Evolutionary conservation across 2,113 vertebrate species (phyloP).

Genomic region (Hucho hucho): DNA sequence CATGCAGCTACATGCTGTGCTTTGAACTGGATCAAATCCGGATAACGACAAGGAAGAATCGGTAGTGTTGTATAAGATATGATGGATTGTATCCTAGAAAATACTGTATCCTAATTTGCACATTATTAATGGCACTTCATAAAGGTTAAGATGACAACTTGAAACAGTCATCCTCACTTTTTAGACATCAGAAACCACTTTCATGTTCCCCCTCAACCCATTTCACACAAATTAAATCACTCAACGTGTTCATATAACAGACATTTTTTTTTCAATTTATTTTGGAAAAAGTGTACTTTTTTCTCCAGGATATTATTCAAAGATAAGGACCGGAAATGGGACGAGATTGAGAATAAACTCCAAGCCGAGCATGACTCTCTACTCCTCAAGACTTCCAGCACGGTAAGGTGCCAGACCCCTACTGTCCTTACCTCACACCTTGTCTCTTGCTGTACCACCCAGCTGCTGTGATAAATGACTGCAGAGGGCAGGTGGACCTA

Average conservation of each 20-base stretch:
- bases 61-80: neutral
- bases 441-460: neutral
- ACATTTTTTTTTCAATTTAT: slow-evolving; percentile 2
- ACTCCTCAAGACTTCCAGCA: slow-evolving; percentile 92
- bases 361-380: slow-evolving; percentile 90
- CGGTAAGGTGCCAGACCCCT: slow-evolving; percentile 70
- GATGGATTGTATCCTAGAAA: slow-evolving; percentile 17
- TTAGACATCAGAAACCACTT: slow-evolving; percentile 10
- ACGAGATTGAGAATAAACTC: slow-evolving; percentile 92
- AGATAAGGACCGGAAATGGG: slow-evolving; percentile 94
- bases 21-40: neutral
- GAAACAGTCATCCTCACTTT: slow-evolving; percentile 21
- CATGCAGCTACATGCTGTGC: neutral
- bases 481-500: neutral
- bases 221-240: neutral
- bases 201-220: slow-evolving; percentile 15
- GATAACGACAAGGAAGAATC: neutral
- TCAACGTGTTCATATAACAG: neutral
- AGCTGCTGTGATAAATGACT: neutral
- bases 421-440: neutral
- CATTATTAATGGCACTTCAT: slow-evolving; percentile 48
- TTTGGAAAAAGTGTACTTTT: slow-evolving; percentile 38
- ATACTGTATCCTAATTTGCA: slow-evolving; percentile 10
- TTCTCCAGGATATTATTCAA: slow-evolving; percentile 91
- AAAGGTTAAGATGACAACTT: slow-evolving; percentile 21